phyloP scores from a whole-genome alignment of 2,113 vertebrate genomes.

The Jacana jacana region DNA sequence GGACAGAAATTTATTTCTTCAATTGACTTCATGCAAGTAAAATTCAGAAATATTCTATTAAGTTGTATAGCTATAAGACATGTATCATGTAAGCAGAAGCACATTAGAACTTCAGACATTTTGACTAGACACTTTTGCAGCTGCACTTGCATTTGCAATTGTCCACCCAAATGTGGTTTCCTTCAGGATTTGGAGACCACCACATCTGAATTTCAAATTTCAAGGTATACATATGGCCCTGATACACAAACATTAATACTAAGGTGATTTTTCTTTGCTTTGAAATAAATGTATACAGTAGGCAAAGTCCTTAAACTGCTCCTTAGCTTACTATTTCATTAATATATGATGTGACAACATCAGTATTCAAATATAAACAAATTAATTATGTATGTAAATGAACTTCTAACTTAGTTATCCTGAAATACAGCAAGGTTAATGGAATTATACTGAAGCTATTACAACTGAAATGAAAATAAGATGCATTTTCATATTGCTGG shows the following conservation, averaged over 20 bases:
- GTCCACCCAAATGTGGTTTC: neutral
- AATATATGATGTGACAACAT: constrained; percentile 10
- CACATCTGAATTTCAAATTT: neutral
- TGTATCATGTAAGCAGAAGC: neutral
- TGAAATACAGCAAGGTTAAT: constrained; percentile 35
- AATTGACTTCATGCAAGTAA: neutral
- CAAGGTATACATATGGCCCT: neutral
- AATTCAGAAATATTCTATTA: neutral
- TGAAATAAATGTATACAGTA: neutral
- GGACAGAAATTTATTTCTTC: neutral
- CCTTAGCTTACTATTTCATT: constrained; percentile 10
- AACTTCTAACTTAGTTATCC: constrained; percentile 41
- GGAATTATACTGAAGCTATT: constrained; percentile 39
- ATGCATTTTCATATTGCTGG: constrained; percentile 15
- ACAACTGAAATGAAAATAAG: constrained; percentile 37
- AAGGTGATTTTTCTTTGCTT: neutral
- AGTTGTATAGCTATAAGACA: neutral
- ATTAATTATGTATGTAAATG: constrained; percentile 27
- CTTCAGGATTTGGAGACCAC: neutral
- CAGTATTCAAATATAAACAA: constrained; percentile 24
- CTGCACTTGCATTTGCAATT: neutral
- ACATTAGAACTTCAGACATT: neutral
- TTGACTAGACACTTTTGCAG: neutral
- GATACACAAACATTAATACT: neutral
- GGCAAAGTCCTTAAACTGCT: neutral